Base-by-base conservation (phyloP, 2,888 invertebrate genomes). In the Cephus pygmeus region DNA sequence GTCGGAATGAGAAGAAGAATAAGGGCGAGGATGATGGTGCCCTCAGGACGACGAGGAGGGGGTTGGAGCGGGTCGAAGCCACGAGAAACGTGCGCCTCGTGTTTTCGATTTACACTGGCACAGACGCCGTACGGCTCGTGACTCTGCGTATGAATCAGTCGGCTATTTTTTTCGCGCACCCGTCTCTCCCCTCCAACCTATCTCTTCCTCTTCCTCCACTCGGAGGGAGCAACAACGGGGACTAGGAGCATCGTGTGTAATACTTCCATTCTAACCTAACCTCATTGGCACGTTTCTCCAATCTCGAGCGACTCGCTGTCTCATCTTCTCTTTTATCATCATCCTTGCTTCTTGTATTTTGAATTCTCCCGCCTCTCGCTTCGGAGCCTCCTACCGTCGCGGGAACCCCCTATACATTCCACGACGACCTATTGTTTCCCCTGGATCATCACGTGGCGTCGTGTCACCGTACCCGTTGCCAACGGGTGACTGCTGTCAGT, bases 81-180 rank as follows among this genome's bases (percentile, higher is more conserved):
- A 30, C 35, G 76, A 36, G 76, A 79, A 78, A 79, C 78, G 80
- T 77, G 83, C 83, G 83, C 82, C 82, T 82, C 83, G 83, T 82
- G 86, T 85, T 86, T 85, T 86, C 83, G 83, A 85, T 86, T 74
- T 86, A 83, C 82, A 83, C 83, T 83, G 83, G 83, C 84, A 81
- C 74, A 81, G 77, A 79, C 82, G 83, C 75, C 78, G 80, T 77
- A 74, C 77, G 75, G 76, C 83, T 86, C 86, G 86, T 87, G 87
- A 86, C 88, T 84, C 83, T 80, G 85, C 83, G 86, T 84, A 88
- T 88, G 88, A 88, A 88, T 88, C 87, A 88, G 86, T 82, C 83
- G 79, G 83, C 86, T 86, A 85, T 87, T 88, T 85, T 85, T 85
- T 88, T 86, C 85, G 81, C 81, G 56, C 56, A 1, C 73, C 35